Base-by-base conservation (phyloP, 2,888 invertebrate genomes). In the Agrilus biguttatus region DNA sequence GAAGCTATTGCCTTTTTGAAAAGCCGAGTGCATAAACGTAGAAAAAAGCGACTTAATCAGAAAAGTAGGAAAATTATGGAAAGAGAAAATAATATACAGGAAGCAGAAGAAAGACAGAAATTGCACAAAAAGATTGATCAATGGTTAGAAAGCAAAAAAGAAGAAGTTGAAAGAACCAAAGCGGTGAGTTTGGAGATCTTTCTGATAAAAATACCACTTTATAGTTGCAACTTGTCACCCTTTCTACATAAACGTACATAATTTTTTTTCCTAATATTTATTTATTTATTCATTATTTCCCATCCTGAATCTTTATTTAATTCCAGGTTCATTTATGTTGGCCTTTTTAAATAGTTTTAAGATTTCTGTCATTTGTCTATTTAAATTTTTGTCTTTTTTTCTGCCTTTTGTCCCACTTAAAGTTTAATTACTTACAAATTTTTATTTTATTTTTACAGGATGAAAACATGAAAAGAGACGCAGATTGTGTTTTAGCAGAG, bases 401-500 rank as follows among this genome's bases (percentile, higher is more conserved):
- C 28, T 3, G 10, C 7, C 2, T 3, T 2, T 28, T 10, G n/a
- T n/a, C 10, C 8, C 10, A 28, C 8, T 28, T 8, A 6, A 8
- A 35, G 12, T 35, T 7, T 14, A 6, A 34, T n/a, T 32, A 32
- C 36, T 17, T 14, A 40, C 5, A 12, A 17, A 8, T 40, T 2
- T 36, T 39, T 34, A 37, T 17, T 32, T 39, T 39, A 40, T 37
- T 44, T 10, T 50, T 52, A 14, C 58, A 80, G 75, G 78, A 78
- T 53, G 76, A 78, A 59, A 72, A 75, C 52, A 68, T 78, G 49
- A 77, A 80, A 53, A 69, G 73, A 47, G 74, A 81, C 56, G 82
- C 82, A 0, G 86, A 86, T 59, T 65, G 73, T 45, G 73, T 84
- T 8, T 63, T 87, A 5, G 73, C 75, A 41, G 82, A 83, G 53